These are phyloP conservation scores for Drepanosiphum platanoidis DNA, from an alignment of 2,888 invertebrate species.

Conservation along the genomic window DNA sequence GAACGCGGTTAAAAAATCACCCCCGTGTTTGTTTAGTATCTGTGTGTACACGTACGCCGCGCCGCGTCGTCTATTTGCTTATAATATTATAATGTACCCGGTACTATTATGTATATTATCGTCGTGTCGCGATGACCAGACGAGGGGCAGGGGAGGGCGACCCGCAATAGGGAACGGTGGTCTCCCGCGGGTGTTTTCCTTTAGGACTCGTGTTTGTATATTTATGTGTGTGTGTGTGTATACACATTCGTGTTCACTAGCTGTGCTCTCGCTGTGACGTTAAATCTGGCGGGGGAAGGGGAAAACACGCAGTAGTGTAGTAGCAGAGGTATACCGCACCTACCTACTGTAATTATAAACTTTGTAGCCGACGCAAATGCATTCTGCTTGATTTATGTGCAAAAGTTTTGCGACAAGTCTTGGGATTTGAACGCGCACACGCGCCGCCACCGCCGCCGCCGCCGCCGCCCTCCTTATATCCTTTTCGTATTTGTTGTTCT, in stretches of 20 bases:
- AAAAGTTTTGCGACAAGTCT: conserved; percentile 58
- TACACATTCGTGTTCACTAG: not conserved
- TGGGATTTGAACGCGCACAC: conserved; percentile 36
- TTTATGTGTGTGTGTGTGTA: not conserved
- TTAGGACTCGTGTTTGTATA: not conserved
- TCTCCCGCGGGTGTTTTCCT: conserved; percentile 19
- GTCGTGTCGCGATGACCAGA: not conserved
- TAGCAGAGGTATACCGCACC: not conserved
- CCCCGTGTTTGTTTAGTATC: too few relatives aligned
- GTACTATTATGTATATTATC: not conserved
- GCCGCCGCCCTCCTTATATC: conserved; percentile 31
- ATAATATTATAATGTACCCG: not conserved
- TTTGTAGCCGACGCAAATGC: conserved; percentile 43
- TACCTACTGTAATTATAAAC: conserved; percentile 53
- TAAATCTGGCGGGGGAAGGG: not conserved
- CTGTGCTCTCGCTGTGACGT: conserved; percentile 3
- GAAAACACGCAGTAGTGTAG: not conserved
- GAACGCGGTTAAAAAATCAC: too few relatives aligned
- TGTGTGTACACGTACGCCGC: too few relatives aligned
- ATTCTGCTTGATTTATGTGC: conserved; percentile 55
- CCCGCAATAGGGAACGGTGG: not conserved
- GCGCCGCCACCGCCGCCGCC: too few relatives aligned
- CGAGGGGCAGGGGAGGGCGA: not conserved
- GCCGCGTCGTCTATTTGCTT: not conserved
- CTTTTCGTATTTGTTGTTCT: not conserved